Evolutionary conservation across 2,888 invertebrate species (phyloP), one percentile per base, ranked within the genome.

Genomic region (Colostygia pectinataria): DNA sequence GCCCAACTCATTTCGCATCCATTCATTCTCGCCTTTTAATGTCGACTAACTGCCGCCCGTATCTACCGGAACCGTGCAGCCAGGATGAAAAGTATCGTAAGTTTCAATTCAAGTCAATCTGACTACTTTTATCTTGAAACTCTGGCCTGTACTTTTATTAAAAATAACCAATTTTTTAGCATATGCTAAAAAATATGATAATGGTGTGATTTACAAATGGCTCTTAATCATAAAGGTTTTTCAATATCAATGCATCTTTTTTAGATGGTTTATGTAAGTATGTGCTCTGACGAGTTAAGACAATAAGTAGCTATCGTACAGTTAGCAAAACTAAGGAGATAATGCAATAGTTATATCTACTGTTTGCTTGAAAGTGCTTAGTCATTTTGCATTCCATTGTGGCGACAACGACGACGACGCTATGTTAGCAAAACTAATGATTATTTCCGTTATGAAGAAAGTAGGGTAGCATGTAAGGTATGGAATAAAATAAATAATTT

Each of bases 321-420:
- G 62, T 66, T 65, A 63, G 59, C 68, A 74, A 76, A 71, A 74
- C 72, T 15, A 73, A 63, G 64, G 65, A 68, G 71, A 77, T 74
- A 80, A 77, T 74, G 63, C 66, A 61, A 65, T 65, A 65, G 67
- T 72, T 65, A 71, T 4, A 18, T 20, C 2, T 66, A 66, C 63
- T 65, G 59, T 55, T 63, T 52, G 60, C 32, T 56, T 56, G 66
- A 68, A 76, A 72, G 65, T 71, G 71, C 65, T 39, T 57, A 64
- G 65, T 71, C 71, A 74, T 77, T 75, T 68, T 39, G 68, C 65
- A 74, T 77, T 76, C 71, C 67, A 61, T 58, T 61, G 58, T 27
- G 12, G 24, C 61, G 55, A 57, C 64, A 57, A 18, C 20, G 12
- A 15, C 61, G 55, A 57, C 64, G 58, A 18, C 20, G 5, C 5